phyloP scores from a whole-genome alignment of 2,113 vertebrate genomes.

The Nestor notabilis region DNA sequence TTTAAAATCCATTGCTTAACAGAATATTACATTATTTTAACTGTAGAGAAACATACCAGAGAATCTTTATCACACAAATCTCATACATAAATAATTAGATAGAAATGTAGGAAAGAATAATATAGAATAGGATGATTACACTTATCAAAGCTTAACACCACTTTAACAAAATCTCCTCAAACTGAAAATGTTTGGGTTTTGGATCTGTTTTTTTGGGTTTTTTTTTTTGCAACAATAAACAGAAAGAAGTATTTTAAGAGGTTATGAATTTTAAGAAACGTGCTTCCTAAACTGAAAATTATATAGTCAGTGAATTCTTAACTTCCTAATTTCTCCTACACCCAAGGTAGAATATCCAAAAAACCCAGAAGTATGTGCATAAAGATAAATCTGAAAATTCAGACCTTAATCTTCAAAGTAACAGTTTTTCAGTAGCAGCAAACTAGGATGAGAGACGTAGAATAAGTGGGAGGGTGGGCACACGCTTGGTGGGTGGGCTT shows the following conservation, averaged over 20 bases:
- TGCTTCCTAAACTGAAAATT: background rate
- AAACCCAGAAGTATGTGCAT: background rate
- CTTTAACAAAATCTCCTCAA: background rate
- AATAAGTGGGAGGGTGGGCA: background rate
- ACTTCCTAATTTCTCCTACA: background rate
- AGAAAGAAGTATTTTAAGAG: background rate
- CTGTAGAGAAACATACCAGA: background rate
- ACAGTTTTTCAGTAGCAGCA: background rate
- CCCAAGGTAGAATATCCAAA: background rate
- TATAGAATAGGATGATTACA: background rate
- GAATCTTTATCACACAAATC: background rate
- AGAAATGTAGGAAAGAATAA: background rate
- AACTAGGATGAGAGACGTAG: background rate
- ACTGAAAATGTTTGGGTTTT: background rate
- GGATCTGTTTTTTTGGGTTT: background rate
- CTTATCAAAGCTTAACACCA: background rate
- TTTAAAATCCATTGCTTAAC: background rate
- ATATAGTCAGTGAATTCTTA: background rate
- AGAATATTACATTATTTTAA: background rate
- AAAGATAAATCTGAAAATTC: background rate
- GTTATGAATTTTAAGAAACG: background rate
- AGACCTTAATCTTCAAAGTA: background rate
- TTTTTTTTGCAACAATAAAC: background rate
- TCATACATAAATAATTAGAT: background rate
- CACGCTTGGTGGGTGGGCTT: rapidly evolving